Conservation (phyloP, 1,140 invertebrate species). For the Heliconius himera region DNA sequence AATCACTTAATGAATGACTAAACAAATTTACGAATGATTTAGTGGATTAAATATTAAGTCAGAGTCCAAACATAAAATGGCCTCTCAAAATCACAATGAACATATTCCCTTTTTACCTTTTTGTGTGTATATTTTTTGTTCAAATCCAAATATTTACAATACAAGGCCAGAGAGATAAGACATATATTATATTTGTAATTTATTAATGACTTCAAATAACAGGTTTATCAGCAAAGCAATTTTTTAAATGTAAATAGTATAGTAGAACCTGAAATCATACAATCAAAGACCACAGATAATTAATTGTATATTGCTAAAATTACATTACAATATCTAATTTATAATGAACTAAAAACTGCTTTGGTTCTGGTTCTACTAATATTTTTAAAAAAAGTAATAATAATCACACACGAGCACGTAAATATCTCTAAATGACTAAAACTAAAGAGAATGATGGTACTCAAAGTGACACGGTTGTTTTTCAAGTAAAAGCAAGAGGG, state of each 20-base stretch:
- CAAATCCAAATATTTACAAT: background rate
- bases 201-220: background rate
- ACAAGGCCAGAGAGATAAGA: slow-evolving; percentile 8
- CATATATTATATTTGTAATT: background rate
- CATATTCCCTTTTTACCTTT: slow-evolving; percentile 4
- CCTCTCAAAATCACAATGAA: slow-evolving; percentile 2
- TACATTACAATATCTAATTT: background rate
- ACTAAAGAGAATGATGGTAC: slow-evolving; percentile 26
- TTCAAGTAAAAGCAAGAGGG: slow-evolving; percentile 75
- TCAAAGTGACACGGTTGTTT: slow-evolving; percentile 55
- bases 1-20: background rate
- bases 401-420: slow-evolving; percentile 4
- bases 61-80: background rate
- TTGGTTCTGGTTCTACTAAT: slow-evolving; percentile 25
- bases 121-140: slow-evolving; percentile 8
- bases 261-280: slow-evolving; percentile 10
- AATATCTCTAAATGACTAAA: slow-evolving; percentile 9
- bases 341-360: slow-evolving; percentile 3
- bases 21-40: background rate
- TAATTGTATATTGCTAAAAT: background rate
- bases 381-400: background rate
- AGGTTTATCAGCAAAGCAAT: background rate
- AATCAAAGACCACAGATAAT: background rate
- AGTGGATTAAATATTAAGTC: background rate
- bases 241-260: background rate